A percentile compares a stretch with the other conserved stretches of the same genome.
Evolutionary conservation across 2,797 vertebrate species (phyloP).

Genomic region (Sebastes reedi): DNA sequence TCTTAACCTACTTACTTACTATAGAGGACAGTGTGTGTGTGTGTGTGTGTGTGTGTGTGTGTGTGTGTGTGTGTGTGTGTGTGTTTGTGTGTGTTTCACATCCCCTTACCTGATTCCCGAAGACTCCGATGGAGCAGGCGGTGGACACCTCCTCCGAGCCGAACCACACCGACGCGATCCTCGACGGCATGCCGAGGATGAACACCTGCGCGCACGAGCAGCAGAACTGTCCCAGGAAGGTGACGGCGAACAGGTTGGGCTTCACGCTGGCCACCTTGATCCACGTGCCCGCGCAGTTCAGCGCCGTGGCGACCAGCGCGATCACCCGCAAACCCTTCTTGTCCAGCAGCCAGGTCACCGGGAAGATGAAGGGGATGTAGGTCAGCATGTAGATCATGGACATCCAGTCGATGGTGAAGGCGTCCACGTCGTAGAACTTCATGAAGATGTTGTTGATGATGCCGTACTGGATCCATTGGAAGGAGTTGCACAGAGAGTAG

Average conservation of each 20-base stretch:
- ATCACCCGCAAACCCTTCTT: constrained; percentile 89
- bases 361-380: constrained; percentile 95
- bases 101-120: constrained; percentile 94
- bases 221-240: constrained; percentile 88
- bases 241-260: constrained; percentile 86
- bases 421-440: constrained; percentile 87
- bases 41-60: no score
- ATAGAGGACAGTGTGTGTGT: background rate
- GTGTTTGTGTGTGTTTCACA: background rate
- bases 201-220: constrained; percentile 94
- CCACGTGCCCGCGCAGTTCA: constrained; percentile 94
- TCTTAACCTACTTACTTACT: background rate
- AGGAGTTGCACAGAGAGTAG: constrained; percentile 94
- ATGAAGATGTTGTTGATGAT: constrained; percentile 93
- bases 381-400: constrained; percentile 97
- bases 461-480: constrained; percentile 98
- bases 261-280: constrained; percentile 90
- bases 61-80: no score
- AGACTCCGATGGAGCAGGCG: constrained; percentile 93
- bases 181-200: constrained; percentile 95
- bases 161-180: constrained; percentile 96
- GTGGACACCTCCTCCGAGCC: constrained; percentile 96
- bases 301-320: constrained; percentile 87
- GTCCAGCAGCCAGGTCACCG: constrained; percentile 95
- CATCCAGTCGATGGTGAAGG: constrained; percentile 91